Evolutionary conservation across 1,140 invertebrate genomes (phyloP).

Genomic region (Drosophila pseudoananassae): DNA sequence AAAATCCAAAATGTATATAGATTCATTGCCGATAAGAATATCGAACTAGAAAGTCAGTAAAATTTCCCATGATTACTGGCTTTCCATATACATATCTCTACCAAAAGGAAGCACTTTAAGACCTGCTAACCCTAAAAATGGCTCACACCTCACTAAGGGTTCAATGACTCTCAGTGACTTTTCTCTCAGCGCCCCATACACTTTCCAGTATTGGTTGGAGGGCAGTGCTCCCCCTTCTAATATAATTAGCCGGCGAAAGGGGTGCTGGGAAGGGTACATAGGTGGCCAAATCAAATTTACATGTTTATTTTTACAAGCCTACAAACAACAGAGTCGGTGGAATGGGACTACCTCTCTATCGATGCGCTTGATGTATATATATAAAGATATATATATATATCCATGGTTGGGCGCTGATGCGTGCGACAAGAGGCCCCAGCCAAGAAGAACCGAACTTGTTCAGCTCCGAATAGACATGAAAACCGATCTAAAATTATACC

Average conservation of each 20-base stretch:
- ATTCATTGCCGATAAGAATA: not conserved
- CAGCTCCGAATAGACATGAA: conserved; percentile 63
- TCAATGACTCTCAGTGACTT: conserved; percentile 66
- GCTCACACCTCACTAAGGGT: conserved; percentile 45
- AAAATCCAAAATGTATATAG: not conserved
- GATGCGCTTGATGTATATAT: conserved; percentile 19
- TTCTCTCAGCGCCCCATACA: conserved; percentile 13
- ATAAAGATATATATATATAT: conserved; percentile 2
- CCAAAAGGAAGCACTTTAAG: conserved; percentile 11
- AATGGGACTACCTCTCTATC: conserved; percentile 47
- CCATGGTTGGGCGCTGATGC: conserved; percentile 53
- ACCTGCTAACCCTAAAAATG: conserved; percentile 24
- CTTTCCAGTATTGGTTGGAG: conserved; percentile 42
- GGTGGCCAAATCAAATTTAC: conserved; percentile 76
- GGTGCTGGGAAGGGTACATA: conserved; percentile 21
- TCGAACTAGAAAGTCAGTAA: not conserved
- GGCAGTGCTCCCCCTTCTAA: conserved; percentile 24
- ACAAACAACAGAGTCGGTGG: conserved; percentile 37
- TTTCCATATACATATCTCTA: too few relatives aligned
- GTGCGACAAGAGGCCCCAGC: conserved; percentile 62
- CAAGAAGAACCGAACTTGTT: conserved; percentile 60
- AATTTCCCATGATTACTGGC: not conserved
- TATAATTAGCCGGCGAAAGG: conserved; percentile 67
- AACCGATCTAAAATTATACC: conserved; percentile 48
- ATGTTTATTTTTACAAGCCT: conserved; percentile 77